phyloP scores from a whole-genome alignment of 2,888 invertebrate genomes.

The Prosopocoilus inquinatus region DNA sequence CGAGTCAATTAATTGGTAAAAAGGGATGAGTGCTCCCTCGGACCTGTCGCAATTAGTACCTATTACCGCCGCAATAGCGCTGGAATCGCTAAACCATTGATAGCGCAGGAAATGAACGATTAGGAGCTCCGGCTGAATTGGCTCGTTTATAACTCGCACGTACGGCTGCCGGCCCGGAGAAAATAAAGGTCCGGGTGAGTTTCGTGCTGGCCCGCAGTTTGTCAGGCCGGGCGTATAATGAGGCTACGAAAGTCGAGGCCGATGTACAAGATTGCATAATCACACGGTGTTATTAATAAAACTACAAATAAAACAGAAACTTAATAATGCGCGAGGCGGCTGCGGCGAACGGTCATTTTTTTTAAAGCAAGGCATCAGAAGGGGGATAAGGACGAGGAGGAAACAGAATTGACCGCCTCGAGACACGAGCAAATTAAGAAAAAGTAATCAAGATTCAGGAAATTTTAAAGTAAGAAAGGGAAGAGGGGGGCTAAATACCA shows the following conservation, averaged over 20 bases:
- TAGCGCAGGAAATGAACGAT: slow-evolving; percentile 22
- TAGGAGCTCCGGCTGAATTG: slow-evolving; percentile 17
- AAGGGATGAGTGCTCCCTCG: slow-evolving; percentile 38
- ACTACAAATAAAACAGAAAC: neutral
- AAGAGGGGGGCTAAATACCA: no score
- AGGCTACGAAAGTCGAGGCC: neutral
- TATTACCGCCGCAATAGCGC: slow-evolving; percentile 38
- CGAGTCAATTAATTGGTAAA: slow-evolving; percentile 50
- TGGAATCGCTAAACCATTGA: slow-evolving; percentile 32
- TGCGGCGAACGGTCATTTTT: neutral
- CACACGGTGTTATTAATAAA: neutral
- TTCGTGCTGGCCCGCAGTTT: no score
- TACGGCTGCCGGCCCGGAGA: neutral
- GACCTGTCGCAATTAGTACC: slow-evolving; percentile 44
- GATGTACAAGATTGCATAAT: no score
- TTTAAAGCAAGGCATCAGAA: no score
- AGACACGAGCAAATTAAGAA: no score
- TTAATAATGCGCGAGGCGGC: neutral
- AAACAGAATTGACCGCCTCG: no score
- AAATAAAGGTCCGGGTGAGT: neutral
- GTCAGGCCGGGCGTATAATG: neutral
- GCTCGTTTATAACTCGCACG: slow-evolving; percentile 17
- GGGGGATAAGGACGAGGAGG: no score
- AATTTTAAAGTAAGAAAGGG: no score
- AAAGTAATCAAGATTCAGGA: no score